Conservation (phyloP, 64 coral and sea anemone species). For the Porites australiensis region DNA sequence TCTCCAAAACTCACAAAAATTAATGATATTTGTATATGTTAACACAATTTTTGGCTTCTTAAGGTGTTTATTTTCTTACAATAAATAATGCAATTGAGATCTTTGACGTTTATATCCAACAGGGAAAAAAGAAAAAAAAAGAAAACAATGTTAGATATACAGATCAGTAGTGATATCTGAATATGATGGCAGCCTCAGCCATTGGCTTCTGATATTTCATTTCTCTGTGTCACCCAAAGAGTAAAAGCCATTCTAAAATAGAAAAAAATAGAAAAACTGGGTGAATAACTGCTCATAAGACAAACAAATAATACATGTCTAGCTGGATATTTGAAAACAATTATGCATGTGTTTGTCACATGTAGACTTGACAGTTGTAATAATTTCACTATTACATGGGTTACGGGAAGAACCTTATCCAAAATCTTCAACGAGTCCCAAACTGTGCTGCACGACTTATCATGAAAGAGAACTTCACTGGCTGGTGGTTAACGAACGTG, state of each 20-base stretch:
- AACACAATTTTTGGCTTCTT: background rate
- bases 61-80: background rate
- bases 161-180: background rate
- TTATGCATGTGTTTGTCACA: too few relatives aligned
- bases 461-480: too few relatives aligned
- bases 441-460: too few relatives aligned
- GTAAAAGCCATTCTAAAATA: slow-evolving; percentile 59
- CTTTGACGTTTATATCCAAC: background rate
- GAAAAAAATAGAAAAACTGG: background rate
- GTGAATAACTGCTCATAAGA: background rate
- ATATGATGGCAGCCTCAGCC: background rate
- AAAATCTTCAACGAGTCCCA: too few relatives aligned
- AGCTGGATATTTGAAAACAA: too few relatives aligned
- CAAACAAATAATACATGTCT: background rate
- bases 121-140: background rate
- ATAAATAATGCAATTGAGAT: slow-evolving; percentile 12
- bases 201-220: slow-evolving; percentile 35
- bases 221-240: slow-evolving; percentile 64
- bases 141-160: background rate
- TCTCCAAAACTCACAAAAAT: background rate
- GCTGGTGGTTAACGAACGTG: too few relatives aligned
- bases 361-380: too few relatives aligned
- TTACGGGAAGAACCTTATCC: too few relatives aligned
- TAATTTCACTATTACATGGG: too few relatives aligned
- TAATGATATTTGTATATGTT: background rate